Evolutionary conservation across 2,113 vertebrate species (phyloP), one percentile per base, ranked within the genome.

Genomic region (Callospermophilus lateralis): DNA sequence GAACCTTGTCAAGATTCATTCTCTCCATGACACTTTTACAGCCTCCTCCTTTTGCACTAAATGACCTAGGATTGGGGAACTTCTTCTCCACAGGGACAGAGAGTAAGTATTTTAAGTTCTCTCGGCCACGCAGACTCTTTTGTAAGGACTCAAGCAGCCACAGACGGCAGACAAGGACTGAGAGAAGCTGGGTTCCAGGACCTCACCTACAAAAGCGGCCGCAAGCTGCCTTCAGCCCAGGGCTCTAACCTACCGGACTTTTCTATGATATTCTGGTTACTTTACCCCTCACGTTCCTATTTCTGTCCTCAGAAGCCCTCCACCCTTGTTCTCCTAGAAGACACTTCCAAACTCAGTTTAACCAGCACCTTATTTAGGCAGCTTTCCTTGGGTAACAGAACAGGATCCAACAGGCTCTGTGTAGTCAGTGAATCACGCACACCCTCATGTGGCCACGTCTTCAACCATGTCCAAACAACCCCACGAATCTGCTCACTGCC

Each of bases 171-270:
- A 13, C 26, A 10, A 16, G 67, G 30, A 61, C 12, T 11, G 15
- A 37, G 8, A 0, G 0, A 22, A 32, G 4, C 70, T 45, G 0
- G 6, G 0, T 67, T 90, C 37, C 4, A 70, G 26, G 3, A 3
- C 5, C 67, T 92, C 11, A 10, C 20, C 76, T 67, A 61, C 6
- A 39, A 24, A 92, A 84, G 39, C 20, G 73, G 51, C 16, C 61
- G 24, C 16, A 55, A 79, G 15, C 24, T 89, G 15, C 20, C 20
- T 65, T 34, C 51, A 63, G 48, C 84, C 77, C 26, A 12, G 28
- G 1, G 10, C 24, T 63, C 7, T 8, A 8, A 51, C 3, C 9
- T 8, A 17, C 19, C 42, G 30, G 11, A 16, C 22, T 67, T 37
- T 55, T 55, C 55, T 48, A 39, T 34, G 19, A 26, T 8, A 68